Evolutionary conservation across 2,113 vertebrate genomes (phyloP).

Genomic region (Podilymbus podiceps): DNA sequence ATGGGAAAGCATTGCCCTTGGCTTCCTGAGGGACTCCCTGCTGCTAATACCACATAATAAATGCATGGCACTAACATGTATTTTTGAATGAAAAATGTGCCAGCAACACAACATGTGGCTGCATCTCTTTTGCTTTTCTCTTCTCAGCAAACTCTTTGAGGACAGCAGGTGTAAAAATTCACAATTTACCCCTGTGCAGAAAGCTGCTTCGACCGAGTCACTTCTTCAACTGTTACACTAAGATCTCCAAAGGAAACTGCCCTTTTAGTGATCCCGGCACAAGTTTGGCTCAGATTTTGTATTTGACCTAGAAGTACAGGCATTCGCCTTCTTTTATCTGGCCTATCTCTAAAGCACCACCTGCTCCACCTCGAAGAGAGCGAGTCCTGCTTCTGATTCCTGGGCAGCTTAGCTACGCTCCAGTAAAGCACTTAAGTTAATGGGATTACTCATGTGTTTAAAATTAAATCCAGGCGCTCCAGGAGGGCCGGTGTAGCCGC

Average conservation of each 20-base stretch:
- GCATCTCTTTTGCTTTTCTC: neutral
- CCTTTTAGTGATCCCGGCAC: neutral
- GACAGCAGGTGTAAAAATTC: neutral
- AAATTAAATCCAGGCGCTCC: neutral
- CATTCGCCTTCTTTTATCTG: neutral
- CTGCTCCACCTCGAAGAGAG: neutral
- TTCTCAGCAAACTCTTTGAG: neutral
- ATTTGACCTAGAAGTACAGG: neutral
- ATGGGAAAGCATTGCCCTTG: rapidly evolving
- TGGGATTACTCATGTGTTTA: slow-evolving; percentile 15
- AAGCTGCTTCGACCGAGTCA: neutral
- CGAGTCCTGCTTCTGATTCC: neutral
- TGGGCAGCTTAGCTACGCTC: neutral
- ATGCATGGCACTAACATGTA: rapidly evolving
- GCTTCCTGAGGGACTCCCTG: neutral
- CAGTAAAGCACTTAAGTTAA: slow-evolving; percentile 20
- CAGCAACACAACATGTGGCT: neutral
- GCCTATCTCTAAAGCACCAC: neutral
- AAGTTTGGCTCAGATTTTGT: neutral
- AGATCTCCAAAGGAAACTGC: neutral
- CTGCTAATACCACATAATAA: neutral
- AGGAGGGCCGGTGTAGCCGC: neutral
- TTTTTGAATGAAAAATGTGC: neutral
- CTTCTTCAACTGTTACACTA: neutral
- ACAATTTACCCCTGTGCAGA: neutral